Evolutionary conservation across 2,113 vertebrate species (phyloP), one percentile per base, ranked within the genome.

Genomic region (Scortum barcoo): DNA sequence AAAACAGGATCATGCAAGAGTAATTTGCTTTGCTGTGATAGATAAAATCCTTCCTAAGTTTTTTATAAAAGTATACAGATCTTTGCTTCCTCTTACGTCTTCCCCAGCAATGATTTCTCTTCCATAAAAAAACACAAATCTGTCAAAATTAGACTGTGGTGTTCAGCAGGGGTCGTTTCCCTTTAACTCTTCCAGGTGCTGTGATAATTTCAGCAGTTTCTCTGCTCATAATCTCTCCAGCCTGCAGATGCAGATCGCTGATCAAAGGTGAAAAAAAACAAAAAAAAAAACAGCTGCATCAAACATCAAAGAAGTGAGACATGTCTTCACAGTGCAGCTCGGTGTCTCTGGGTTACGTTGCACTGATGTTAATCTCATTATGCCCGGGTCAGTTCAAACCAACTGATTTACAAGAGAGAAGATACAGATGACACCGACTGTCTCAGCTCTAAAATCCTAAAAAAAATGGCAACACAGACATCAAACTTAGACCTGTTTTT

Each of bases 181-280:
- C 54, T 62, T 71, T 57, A 61, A 83, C 85, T 86, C 75, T 42
- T 81, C 78, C 80, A 83, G 88, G 77, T 81, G 81, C 79, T 30
- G 74, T 71, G 81, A 85, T 85, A 30, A 84, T 86, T 83, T 17
- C 69, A 33, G 65, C 69, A 78, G 67, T 81, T 88, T 81, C 78
- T 76, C 74, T 48, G 60, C 70, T 80, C 57, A 16, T 76, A 78
- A 86, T 81, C 60, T 86, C 66, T 73, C 14, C 5, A 24, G 81
- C 78, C 89, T 87, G 88, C 84, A 88, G 90, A 90, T 79, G 60
- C 81, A 80, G 69, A 63, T 81, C 76, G 51, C 61, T 75, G 87
- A 93, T 94, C 90, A 93, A 92, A 93, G 88, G 17, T 63, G n/a
- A n/a, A n/a, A n/a, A n/a, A n/a, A n/a, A n/a, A n/a, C n/a, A n/a